Percentiles rank a stretch among this genome's conserved stretches.
These are phyloP conservation scores for Seriola aureovittata DNA, from an alignment of 2,113 vertebrate species.

Conservation along the genomic window DNA sequence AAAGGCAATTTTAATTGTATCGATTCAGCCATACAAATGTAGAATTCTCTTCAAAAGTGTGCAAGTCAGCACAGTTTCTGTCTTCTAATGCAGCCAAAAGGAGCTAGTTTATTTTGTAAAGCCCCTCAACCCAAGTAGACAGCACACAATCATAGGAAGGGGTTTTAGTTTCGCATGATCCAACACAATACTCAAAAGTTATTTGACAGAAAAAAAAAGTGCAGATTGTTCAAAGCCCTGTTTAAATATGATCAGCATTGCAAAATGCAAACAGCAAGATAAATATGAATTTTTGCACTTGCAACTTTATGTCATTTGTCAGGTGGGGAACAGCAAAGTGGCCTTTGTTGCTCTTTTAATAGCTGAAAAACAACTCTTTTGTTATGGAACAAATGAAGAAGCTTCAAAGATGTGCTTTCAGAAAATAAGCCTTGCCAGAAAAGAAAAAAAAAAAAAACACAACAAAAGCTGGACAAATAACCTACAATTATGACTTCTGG, in stretches of 20 bases:
- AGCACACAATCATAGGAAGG: constrained; percentile 77
- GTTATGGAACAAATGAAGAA: constrained; percentile 51
- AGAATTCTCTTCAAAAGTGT: constrained; percentile 83
- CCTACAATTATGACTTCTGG: constrained; percentile 50
- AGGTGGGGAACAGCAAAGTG: constrained; percentile 46
- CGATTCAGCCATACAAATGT: constrained; percentile 87
- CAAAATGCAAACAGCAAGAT: constrained; percentile 79
- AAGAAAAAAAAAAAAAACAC: constrained; percentile 26
- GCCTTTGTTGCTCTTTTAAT: constrained; percentile 68
- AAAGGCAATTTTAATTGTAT: constrained; percentile 88
- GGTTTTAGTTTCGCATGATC: constrained; percentile 81
- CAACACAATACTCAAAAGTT: constrained; percentile 84
- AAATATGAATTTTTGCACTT: constrained; percentile 69
- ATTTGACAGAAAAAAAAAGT: constrained; percentile 71
- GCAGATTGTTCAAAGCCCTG: constrained; percentile 79
- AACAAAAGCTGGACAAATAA: constrained; percentile 58
- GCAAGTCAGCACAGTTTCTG: constrained; percentile 85
- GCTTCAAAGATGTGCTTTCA: constrained; percentile 60
- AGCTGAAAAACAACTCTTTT: constrained; percentile 58
- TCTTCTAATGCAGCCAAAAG: constrained; percentile 81
- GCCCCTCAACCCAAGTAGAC: constrained; percentile 74
- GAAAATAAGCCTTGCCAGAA: constrained; percentile 39
- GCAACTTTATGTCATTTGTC: constrained; percentile 75
- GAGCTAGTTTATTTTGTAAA: constrained; percentile 83
- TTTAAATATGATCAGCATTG: constrained; percentile 82